A percentile compares a stretch with the other conserved stretches of the same genome.
Conservation (phyloP, 2,113 vertebrate species). For the Acrocephalus kingi region DNA sequence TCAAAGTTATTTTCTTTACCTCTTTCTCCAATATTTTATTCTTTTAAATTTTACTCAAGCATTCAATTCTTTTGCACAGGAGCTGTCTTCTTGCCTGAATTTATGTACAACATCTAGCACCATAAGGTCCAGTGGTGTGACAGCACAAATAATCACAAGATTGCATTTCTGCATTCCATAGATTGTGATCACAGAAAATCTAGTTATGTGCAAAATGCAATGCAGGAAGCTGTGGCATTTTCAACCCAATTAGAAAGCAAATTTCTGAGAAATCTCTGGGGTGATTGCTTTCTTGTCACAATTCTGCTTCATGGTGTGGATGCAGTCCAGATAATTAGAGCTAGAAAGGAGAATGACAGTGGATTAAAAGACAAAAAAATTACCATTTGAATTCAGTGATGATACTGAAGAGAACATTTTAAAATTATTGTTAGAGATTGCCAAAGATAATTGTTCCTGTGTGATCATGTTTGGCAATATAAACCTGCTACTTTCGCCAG, state of each 20-base stretch:
- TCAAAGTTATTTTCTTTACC: background rate
- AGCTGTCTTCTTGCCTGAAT: background rate
- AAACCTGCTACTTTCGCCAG: background rate
- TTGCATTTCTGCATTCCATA: background rate
- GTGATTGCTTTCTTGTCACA: slow-evolving; percentile 35
- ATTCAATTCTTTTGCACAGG: background rate
- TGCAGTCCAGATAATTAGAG: slow-evolving; percentile 25
- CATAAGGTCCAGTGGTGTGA: background rate
- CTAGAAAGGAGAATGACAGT: slow-evolving; percentile 5
- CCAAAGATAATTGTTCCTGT: slow-evolving; percentile 1
- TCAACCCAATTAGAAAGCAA: slow-evolving; percentile 37
- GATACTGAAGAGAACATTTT: slow-evolving; percentile 11
- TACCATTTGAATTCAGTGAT: background rate
- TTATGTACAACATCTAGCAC: background rate
- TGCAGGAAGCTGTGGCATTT: slow-evolving; percentile 21
- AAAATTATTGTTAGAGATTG: slow-evolving; percentile 11
- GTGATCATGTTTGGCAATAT: background rate
- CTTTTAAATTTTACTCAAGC: background rate
- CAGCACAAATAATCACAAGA: background rate
- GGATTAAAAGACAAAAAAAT: background rate
- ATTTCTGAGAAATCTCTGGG: slow-evolving; percentile 40
- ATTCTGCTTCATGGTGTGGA: slow-evolving; percentile 22
- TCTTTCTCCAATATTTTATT: background rate
- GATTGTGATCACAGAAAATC: background rate
- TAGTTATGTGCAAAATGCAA: background rate